Base-by-base conservation (phyloP, 2,113 vertebrate genomes). In the Brachyistius frenatus region DNA sequence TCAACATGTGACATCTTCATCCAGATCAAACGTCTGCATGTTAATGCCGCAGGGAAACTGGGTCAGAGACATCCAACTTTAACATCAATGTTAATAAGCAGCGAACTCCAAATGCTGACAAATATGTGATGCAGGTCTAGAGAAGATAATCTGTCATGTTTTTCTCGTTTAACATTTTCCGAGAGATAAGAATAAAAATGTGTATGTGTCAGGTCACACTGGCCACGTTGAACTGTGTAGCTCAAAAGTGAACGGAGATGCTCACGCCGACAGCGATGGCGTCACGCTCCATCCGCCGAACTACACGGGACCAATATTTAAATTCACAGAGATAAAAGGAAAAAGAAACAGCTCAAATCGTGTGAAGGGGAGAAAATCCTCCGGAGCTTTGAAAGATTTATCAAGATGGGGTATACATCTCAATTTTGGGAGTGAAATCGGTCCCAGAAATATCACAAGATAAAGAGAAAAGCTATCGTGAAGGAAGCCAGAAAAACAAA, bases 361-460 rank as follows among this genome's bases (percentile, higher is more conserved):
- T 14, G 66, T 60, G 79, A 73, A 50, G 56, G 32, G 53, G 57
- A 67, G 70, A 69, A 55, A 66, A 84, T 69, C 78, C 78, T 66
- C 67, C 41, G 0, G 66, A 60, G 83, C 79, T 47, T 44, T 70
- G 55, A 73, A 15, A 30, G 73, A 73, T 66, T 39, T 54, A 33
- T 64, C 2, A 2, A 1, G 7, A 66, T 36, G 0, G 66, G 37
- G 15, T 13, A 4, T 65, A 65, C 41, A 0, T 76, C 54, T 56
- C 82, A 73, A 56, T 79, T 66, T 23, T 73, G 14, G 32, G 74
- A 73, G 71, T 3, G 47, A 58, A 72, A 76, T 6, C 73, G 67
- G 8, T n/a, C 23, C 16, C 57, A 47, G 35, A 49, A 67, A 76
- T 57, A 77, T 70, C 52, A 67, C 9, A 16, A 74, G 72, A 79